Base-by-base conservation (phyloP, 1,140 invertebrate genomes). In the Listronotus oregonensis region DNA sequence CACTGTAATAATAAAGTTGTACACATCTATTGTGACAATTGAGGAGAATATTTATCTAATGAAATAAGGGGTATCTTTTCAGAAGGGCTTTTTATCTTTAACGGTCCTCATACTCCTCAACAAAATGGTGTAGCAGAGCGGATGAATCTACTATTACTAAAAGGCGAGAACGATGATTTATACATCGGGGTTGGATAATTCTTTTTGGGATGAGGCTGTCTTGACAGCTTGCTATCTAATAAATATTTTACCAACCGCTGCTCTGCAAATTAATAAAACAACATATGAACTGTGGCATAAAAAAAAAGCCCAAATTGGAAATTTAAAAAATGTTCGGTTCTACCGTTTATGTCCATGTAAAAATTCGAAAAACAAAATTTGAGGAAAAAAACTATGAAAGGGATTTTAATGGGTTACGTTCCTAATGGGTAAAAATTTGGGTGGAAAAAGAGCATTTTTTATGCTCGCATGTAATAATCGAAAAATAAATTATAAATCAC, bases 71-170 rank as follows among this genome's bases (percentile, higher is more conserved):
- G 80, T 68, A 70, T 81, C 75, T 74, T 51, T 70, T 34, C 44
- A 76, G 62, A 79, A 76, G 51, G 82, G 82, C 6, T 83, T 84
- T 57, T 69, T 59, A 11, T 81, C 55, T 78, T 74, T 40, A 82
- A 78, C 6, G 74, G 80, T 32, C 77, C 80, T 46, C 75, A 79
- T 56, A 82, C 79, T 10, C 82, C 82, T 54, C 77, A 85, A 66
- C 70, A 77, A 71, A 85, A 85, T 79, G 80, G 81, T 66, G 76
- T 82, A 3, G 70, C 81, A 17, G 82, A 85, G 66, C 68, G 82
- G 34, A 79, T 81, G 71, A 79, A 79, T 59, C 64, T 34, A 80
- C 80, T 14, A 74, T 83, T 27, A 79, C 75, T 9, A 81, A 75
- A 82, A 76, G 59, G 76, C 78, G 42, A 70, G 79, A 50, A 44